These are phyloP conservation scores for Crossaster papposus DNA, from an alignment of 53 echinoderm and acorn worm genomes.

Conservation along the genomic window DNA sequence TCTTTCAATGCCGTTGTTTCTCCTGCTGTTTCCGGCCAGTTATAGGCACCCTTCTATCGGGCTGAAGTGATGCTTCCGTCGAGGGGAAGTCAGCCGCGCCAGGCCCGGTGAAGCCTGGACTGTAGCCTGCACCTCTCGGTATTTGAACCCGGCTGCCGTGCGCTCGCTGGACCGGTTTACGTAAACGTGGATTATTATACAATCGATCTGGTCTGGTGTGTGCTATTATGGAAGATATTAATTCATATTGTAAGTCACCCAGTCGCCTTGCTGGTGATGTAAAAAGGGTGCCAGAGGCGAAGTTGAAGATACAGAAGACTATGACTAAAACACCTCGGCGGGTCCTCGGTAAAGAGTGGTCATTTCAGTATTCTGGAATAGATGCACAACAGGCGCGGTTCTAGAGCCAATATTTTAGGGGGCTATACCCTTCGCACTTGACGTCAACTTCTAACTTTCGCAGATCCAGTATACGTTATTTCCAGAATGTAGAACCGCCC, in stretches of 20 bases:
- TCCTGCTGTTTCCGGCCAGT: constrained; percentile 57
- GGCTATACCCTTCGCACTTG: too few species aligned
- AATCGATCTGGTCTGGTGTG: neutral
- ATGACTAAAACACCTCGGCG: too few species aligned
- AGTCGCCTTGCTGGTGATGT: neutral
- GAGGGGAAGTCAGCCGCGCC: constrained; percentile 55
- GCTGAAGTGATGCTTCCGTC: constrained; percentile 51
- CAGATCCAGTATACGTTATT: too few species aligned
- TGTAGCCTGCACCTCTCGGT: neutral
- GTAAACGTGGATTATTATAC: neutral
- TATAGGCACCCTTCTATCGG: constrained; percentile 12
- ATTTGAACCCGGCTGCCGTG: neutral
- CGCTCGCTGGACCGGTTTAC: neutral
- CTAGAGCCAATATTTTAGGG: too few species aligned
- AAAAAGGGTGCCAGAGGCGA: neutral
- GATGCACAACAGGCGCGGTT: too few species aligned
- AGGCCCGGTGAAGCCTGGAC: constrained; percentile 13
- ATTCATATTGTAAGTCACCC: neutral
- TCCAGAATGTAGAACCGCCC: too few species aligned
- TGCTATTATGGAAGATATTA: neutral
- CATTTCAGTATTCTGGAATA: too few species aligned
- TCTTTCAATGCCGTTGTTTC: neutral
- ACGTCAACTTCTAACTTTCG: too few species aligned
- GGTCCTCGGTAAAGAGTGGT: too few species aligned
- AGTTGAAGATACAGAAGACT: too few species aligned